Evolutionary conservation across 2,888 invertebrate genomes (phyloP).

Genomic region (Diaphora mendica): DNA sequence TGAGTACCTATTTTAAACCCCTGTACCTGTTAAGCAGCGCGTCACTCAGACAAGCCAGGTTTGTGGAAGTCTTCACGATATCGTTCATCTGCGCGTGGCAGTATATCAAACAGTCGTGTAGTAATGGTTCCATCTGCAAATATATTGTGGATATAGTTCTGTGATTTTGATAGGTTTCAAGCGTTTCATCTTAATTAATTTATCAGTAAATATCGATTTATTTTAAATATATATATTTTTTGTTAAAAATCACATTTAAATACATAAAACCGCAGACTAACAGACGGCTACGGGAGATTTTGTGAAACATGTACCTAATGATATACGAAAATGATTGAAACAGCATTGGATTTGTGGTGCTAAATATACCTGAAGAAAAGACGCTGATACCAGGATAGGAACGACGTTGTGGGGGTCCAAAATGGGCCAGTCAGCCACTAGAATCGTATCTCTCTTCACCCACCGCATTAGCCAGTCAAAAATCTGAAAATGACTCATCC

Average conservation of each 20-base stretch:
- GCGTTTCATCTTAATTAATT: not conserved
- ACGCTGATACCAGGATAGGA: slow-evolving; percentile 97
- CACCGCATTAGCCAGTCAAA: slow-evolving; percentile 99
- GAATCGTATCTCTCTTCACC: slow-evolving; percentile 92
- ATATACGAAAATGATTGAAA: not conserved
- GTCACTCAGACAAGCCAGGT: slow-evolving; percentile 95
- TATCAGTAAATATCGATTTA: no score
- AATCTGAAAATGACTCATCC: slow-evolving; percentile 83
- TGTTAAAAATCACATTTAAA: no score
- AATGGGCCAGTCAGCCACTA: slow-evolving; percentile 89
- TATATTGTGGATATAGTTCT: not conserved
- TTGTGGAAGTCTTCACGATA: slow-evolving; percentile 94
- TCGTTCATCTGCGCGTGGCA: slow-evolving; percentile 95
- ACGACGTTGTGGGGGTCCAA: slow-evolving; percentile 94
- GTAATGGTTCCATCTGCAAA: slow-evolving; percentile 94
- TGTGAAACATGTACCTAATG: no score
- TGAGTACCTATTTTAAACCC: not conserved
- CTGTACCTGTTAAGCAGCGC: slow-evolving; percentile 87
- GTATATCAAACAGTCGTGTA: slow-evolving; percentile 94
- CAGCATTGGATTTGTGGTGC: not conserved
- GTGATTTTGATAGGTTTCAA: no score
- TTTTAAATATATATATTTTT: no score
- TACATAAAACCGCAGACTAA: no score
- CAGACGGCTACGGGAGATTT: no score
- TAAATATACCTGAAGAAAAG: slow-evolving; percentile 90